Conservation (phyloP, 2,113 vertebrate species). For the Sylvilagus bachmani region DNA sequence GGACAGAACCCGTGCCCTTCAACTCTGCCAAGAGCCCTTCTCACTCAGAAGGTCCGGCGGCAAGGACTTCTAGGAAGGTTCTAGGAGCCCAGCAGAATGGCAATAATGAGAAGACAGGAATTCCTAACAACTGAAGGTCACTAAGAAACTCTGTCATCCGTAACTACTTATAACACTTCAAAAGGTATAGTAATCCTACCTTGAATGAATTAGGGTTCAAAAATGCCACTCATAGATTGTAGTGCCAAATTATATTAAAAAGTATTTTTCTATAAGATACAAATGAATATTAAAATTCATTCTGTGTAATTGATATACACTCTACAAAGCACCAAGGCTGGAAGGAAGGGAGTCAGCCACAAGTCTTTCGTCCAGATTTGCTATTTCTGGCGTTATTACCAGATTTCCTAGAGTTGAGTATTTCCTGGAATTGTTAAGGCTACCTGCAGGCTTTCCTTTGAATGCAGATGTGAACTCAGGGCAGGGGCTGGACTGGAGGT, state of each 20-base stretch:
- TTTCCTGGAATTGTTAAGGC: conserved; percentile 54
- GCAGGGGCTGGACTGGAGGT: neutral
- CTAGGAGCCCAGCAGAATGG: neutral
- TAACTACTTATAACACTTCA: conserved; percentile 23
- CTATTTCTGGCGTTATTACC: neutral
- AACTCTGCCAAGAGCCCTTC: neutral
- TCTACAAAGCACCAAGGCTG: neutral
- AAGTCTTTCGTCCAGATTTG: neutral
- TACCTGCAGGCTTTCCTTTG: conserved; percentile 16
- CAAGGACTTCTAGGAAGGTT: neutral
- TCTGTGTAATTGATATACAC: neutral
- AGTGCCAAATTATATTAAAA: neutral
- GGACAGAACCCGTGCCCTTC: neutral
- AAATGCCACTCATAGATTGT: conserved; percentile 4
- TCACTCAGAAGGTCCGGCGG: neutral
- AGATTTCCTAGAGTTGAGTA: neutral
- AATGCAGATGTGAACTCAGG: neutral
- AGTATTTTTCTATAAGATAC: conserved; percentile 50
- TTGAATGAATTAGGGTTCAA: neutral
- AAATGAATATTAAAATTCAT: conserved; percentile 42
- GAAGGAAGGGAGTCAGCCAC: neutral
- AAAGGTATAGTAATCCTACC: neutral
- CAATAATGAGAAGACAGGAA: conserved; percentile 30
- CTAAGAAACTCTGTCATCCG: conserved; percentile 20
- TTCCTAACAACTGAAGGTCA: conserved; percentile 47